These are phyloP conservation scores for Metallyticus violacea DNA, from an alignment of 2,888 invertebrate species.

Conservation along the genomic window DNA sequence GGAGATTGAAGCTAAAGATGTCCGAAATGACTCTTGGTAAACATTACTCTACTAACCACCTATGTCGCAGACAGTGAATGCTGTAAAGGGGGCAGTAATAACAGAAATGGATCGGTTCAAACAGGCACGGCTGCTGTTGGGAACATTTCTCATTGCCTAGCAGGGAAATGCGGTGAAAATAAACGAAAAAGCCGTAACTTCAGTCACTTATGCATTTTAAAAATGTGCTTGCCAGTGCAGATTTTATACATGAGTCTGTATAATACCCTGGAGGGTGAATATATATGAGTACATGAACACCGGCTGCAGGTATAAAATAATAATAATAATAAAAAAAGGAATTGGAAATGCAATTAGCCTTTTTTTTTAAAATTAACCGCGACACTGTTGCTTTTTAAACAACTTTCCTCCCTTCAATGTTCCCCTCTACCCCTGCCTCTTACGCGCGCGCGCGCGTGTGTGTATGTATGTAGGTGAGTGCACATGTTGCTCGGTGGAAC, in stretches of 20 bases:
- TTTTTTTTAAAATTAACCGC: slow-evolving; percentile 15
- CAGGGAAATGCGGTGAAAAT: not conserved
- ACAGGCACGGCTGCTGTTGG: not conserved
- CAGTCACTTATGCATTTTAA: not conserved
- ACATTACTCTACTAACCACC: not conserved
- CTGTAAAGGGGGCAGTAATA: not conserved
- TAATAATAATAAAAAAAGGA: not conserved
- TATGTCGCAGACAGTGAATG: not conserved
- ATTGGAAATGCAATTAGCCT: slow-evolving; percentile 13
- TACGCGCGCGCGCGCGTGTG: not conserved
- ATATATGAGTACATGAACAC: not conserved
- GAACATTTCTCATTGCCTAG: not conserved
- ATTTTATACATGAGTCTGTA: slow-evolving; percentile 8
- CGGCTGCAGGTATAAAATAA: slow-evolving; percentile 13
- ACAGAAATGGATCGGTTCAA: not conserved
- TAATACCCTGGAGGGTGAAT: slow-evolving; percentile 1
- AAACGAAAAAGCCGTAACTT: not conserved
- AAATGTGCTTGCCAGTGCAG: not conserved
- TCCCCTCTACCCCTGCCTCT: not conserved
- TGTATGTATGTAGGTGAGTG: not conserved
- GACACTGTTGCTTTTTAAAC: slow-evolving; percentile 17
- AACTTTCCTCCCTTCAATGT: not conserved
- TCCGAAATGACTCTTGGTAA: not conserved
- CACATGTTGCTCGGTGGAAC: not conserved
- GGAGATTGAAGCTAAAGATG: not conserved